A percentile compares a stretch with the other conserved stretches of the same genome.
Evolutionary conservation across 2,888 invertebrate genomes (phyloP).

Genomic region (Pimpla rufipes): DNA sequence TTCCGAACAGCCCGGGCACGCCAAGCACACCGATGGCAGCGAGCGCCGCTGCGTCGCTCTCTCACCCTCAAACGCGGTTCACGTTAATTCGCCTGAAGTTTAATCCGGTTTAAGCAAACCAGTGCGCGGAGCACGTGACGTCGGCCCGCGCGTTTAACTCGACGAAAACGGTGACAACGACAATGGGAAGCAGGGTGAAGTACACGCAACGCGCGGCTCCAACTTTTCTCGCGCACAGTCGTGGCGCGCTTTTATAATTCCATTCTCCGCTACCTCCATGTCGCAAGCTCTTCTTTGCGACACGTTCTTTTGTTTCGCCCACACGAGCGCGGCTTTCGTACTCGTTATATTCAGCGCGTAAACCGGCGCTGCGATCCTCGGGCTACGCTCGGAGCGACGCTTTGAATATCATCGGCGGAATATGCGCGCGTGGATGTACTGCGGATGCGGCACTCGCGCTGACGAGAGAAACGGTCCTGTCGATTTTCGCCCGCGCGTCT

Average conservation of each 20-base stretch:
- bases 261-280: slow-evolving; percentile 11
- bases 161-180: slow-evolving; percentile 12
- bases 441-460: background rate
- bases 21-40: background rate
- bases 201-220: background rate
- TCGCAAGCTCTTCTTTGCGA: background rate
- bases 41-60: background rate
- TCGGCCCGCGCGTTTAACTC: background rate
- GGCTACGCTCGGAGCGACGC: slow-evolving; percentile 15
- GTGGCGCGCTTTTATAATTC: slow-evolving; percentile 14
- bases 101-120: slow-evolving; percentile 39
- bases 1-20: slow-evolving; percentile 19
- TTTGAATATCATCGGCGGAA: slow-evolving; percentile 29
- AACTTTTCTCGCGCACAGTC: slow-evolving; percentile 19
- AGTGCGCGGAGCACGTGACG: background rate
- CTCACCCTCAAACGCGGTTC: slow-evolving; percentile 2
- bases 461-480: background rate
- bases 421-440: background rate
- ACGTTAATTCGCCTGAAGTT: slow-evolving; percentile 33
- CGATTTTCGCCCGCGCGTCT: background rate
- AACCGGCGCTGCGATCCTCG: slow-evolving; percentile 1
- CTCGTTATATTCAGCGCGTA: slow-evolving; percentile 24
- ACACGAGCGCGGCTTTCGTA: slow-evolving; percentile 12
- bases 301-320: background rate
- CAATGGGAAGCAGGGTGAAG: background rate